Conservation (phyloP, 2,888 invertebrate genomes). For the Micropterix aruncella region DNA sequence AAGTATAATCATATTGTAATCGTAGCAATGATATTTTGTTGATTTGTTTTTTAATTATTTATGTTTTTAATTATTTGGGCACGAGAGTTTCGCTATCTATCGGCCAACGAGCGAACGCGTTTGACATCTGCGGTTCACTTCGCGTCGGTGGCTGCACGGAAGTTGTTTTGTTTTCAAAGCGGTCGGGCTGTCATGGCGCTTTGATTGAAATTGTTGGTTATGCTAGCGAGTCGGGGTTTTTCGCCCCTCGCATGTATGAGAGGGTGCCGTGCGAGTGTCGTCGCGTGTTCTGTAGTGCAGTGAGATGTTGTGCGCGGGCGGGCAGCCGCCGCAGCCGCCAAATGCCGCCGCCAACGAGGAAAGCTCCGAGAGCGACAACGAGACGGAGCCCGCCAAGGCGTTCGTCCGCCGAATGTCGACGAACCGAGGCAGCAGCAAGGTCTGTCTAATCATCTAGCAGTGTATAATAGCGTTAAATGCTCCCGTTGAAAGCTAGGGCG, state of each 20-base stretch:
- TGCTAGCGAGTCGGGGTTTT: neutral
- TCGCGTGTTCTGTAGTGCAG: neutral
- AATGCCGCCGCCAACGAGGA: constrained; percentile 21
- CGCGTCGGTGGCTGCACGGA: neutral
- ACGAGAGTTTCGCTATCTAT: neutral
- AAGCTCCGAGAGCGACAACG: constrained; percentile 68
- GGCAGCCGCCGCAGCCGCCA: neutral
- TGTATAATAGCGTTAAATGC: too few relatives aligned
- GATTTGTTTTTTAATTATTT: too few relatives aligned
- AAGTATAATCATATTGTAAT: too few relatives aligned
- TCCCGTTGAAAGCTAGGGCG: too few relatives aligned
- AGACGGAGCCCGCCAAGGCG: constrained; percentile 61
- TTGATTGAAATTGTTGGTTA: neutral
- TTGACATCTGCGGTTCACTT: neutral
- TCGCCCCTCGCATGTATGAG: neutral
- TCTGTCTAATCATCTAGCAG: too few relatives aligned
- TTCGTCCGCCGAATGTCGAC: constrained; percentile 71
- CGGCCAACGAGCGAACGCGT: neutral
- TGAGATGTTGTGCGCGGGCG: neutral
- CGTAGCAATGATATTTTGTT: too few relatives aligned
- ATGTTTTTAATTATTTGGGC: too few relatives aligned
- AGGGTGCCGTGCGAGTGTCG: neutral
- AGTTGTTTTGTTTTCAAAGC: neutral
- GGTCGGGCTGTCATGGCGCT: neutral
- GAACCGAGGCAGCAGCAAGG: constrained; percentile 53